Percentiles rank a stretch among this genome's conserved stretches.
Evolutionary conservation across 1,140 invertebrate species (phyloP).

Genomic region (Piezodorus guildinii): DNA sequence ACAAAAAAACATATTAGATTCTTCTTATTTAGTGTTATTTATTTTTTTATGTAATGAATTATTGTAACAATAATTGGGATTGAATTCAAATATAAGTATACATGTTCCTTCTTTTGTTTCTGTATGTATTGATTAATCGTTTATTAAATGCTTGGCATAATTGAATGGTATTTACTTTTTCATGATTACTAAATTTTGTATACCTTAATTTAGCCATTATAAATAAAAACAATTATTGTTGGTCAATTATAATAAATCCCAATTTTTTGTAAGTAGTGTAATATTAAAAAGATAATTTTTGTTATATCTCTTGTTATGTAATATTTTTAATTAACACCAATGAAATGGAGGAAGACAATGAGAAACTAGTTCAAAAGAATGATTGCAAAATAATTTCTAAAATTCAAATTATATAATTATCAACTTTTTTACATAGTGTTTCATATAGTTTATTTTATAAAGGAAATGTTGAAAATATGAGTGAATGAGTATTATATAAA

Average conservation of each 20-base stretch:
- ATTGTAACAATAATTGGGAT: too few relatives aligned
- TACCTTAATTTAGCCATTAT: too few relatives aligned
- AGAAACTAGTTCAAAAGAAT: neutral
- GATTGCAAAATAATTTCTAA: neutral
- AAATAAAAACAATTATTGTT: slow-evolving; percentile 1
- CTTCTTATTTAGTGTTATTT: too few relatives aligned
- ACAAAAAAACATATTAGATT: too few relatives aligned
- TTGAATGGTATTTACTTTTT: too few relatives aligned
- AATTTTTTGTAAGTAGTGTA: neutral
- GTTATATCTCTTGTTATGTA: slow-evolving; percentile 1
- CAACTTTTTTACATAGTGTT: slow-evolving; percentile 2
- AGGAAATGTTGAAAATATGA: neutral
- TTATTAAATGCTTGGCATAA: too few relatives aligned
- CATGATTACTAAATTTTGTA: too few relatives aligned
- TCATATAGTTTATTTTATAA: slow-evolving; percentile 7
- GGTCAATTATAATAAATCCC: neutral
- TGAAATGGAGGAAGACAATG: slow-evolving; percentile 4
- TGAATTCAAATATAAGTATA: too few relatives aligned
- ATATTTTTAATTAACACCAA: slow-evolving; percentile 3
- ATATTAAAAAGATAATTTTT: neutral
- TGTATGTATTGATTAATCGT: too few relatives aligned
- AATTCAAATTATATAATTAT: neutral
- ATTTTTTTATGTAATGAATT: too few relatives aligned
- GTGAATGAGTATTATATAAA: neutral
- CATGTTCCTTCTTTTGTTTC: too few relatives aligned